phyloP scores from a whole-genome alignment of 2,113 vertebrate species.

The Propithecus coquereli region DNA sequence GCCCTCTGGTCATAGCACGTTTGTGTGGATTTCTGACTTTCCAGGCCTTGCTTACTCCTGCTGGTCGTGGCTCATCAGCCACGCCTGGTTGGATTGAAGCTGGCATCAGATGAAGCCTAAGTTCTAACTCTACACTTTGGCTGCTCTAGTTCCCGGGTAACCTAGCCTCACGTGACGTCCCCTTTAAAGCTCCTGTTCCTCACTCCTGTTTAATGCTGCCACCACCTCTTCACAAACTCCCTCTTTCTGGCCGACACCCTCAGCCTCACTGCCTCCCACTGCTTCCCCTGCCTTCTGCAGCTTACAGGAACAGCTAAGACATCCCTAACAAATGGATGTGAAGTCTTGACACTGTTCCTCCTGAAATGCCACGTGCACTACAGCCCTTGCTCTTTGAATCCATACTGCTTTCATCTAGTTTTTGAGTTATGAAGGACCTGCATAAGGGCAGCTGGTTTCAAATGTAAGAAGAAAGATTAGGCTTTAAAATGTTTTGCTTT shows the following conservation, averaged over 20 bases:
- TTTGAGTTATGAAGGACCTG: neutral
- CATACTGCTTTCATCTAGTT: neutral
- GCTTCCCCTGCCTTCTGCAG: neutral
- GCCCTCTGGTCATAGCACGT: neutral
- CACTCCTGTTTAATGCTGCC: accelerated
- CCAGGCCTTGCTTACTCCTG: neutral
- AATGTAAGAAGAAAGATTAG: neutral
- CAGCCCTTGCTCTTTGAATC: neutral
- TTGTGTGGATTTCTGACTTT: neutral
- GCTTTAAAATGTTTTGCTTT: neutral
- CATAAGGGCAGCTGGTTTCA: neutral
- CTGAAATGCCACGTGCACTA: accelerated
- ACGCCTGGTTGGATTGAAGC: neutral
- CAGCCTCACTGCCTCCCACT: neutral
- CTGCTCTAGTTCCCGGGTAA: neutral
- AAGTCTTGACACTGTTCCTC: neutral
- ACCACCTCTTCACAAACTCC: neutral
- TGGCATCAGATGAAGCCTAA: neutral
- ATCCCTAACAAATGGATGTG: accelerated
- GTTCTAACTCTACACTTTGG: neutral
- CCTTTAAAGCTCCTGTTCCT: neutral
- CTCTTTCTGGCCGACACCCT: neutral
- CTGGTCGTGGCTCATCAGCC: neutral
- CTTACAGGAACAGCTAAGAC: neutral
- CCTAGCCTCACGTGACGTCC: neutral